Base-by-base conservation (phyloP, 92 coral and sea anemone genomes). In the Paragorgia papillata region DNA sequence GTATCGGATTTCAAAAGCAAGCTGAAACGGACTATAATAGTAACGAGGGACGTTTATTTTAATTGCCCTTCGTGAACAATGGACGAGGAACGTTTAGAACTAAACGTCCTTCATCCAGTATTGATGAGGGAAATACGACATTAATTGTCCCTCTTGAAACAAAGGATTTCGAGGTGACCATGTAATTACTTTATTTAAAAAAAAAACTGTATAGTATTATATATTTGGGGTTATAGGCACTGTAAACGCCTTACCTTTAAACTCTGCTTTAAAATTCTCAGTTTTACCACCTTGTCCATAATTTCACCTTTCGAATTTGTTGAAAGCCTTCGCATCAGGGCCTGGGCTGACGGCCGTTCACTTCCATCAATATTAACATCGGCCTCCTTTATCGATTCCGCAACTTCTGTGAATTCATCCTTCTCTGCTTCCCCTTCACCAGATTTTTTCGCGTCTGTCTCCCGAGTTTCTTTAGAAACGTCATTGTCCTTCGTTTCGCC, bases 211-310 rank as follows among this genome's bases (percentile, higher is more conserved):
- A n/a, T n/a, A n/a, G n/a, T n/a, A n/a, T n/a, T n/a, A n/a, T n/a
- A n/a, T n/a, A n/a, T n/a, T n/a, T n/a, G n/a, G n/a, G n/a, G n/a
- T n/a, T n/a, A n/a, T n/a, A n/a, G n/a, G n/a, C n/a, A n/a, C n/a
- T n/a, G n/a, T n/a, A 25, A 13, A 67, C 10, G 27, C 69, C 97
- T 57, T 31, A 91, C 99, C 92, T 89, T 95, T 18, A 95, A 86
- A 12, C 86, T 73, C 75, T 96, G 88, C 57, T 79, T 82, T 46
- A 95, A 85, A 1, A 86, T 86, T 6, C 55, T 62, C 33, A 95
- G 85, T 60, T 79, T 82, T 55, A 91, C 67, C 40, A 87, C 44
- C 28, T 80, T 75, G 32, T 57, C 43, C 57, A 66, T 54, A 44
- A 81, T 79, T 28, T 67, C 56, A 19, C 73, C 65, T n/a, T 74